Base-by-base conservation (phyloP, 2,113 vertebrate genomes). In the Gopherus flavomarginatus region DNA sequence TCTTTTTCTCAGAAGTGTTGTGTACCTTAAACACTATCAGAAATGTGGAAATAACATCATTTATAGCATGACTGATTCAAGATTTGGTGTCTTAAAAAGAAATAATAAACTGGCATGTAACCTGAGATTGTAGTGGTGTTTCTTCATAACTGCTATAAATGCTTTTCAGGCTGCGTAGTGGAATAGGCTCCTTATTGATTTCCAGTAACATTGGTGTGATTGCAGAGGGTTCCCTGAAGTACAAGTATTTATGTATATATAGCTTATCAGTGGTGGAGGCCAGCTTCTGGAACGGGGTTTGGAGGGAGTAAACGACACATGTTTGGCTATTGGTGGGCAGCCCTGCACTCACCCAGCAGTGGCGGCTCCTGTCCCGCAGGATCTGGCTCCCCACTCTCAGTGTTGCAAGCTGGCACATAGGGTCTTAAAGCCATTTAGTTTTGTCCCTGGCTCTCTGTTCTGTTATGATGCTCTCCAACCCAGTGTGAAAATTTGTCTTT, bases 1-100 rank as follows among this genome's bases (percentile, higher is more conserved):
- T 49, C 9, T 81, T n/a, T 44, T 77, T 92, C 14, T 89, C 19
- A 81, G n/a, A 69, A 90, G 2, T 16, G 1, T 81, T 94, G 13
- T 53, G 85, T 0, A 0, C 16, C 65, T 0, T 75, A 52, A 24
- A 52, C 56, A 44, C 27, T 80, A 4, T 75, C 50, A 83, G 69
- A 65, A 65, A 19, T 65, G 10, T 5, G 8, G 56, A 90, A 89
- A 27, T 81, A 75, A 86, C 3, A 0, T 24, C 10, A 2, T 56
- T 91, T 31, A 53, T 6, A 59, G 86, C 8, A 1, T 91, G 57
- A 65, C 9, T 80, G 31, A 81, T 27, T 5, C 9, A 69, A 65
- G 65, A 27, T 12, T 87, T 5, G 5, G 47, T 52, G 31, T 75
- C 47, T 93, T 86, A 69, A 69, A 6, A 42, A 38, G 81, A 84